Evolutionary conservation across 1,140 invertebrate genomes (phyloP), one percentile per base, ranked within the genome.

Genomic region (Rhagoletis zephyria): DNA sequence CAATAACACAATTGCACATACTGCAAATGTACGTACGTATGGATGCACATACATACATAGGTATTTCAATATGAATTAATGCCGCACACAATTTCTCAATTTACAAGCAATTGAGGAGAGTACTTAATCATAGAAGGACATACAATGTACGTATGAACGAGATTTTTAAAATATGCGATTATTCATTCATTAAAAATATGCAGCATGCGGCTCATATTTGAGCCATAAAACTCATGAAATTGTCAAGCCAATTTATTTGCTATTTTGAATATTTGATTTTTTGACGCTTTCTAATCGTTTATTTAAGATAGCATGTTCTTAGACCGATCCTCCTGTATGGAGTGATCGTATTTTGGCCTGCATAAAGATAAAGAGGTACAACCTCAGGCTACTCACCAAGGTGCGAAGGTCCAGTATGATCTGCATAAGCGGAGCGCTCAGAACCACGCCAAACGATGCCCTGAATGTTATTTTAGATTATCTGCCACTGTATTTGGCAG

Each of bases 31-130:
- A n/a, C 30, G 67, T 45, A 45, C 30, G 19, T 74, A 45, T 70
- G n/a, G 30, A 30, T 10, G 10, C 45, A 30, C 30, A 74, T 30
- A 30, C 12, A 30, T 19, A 85, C 59, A 60, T 45, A 85, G 45
- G 30, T 86, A 48, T 59, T 81, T 59, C 74, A 81, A 81, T 56
- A 56, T 81, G 74, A 81, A 81, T 81, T 81, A 81, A 81, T 81
- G 74, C 48, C 74, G 48, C 19, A 56, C 51, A 51, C 48, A 81
- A 59, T 59, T 81, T 59, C 16, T 81, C 74, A 56, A 81, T 81
- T 56, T 81, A 56, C 19, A n/a, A 56, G 48, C 48, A 56, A 81
- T 81, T 81, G 48, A 81, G 74, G 74, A 56, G 74, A 81, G 74
- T n/a, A 5, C 45, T 81, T 81, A 81, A 81, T 81, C 74, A 81